These are phyloP conservation scores for Distichodus sexfasciatus DNA, from an alignment of 2,797 vertebrate species.

Conservation along the genomic window DNA sequence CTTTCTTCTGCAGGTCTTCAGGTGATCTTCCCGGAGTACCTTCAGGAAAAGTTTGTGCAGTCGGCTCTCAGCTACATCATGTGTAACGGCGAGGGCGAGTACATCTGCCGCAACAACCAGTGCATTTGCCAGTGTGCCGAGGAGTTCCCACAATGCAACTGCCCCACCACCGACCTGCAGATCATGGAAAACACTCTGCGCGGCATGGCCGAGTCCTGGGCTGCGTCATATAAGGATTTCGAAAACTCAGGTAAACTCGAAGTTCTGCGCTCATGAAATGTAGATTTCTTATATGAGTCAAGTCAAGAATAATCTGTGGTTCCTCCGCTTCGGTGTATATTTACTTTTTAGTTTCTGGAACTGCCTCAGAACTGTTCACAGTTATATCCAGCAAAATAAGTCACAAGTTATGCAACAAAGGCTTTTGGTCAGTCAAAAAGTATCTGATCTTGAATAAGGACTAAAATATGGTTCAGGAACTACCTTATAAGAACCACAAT, in stretches of 20 bases:
- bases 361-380: no score
- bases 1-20: slow-evolving; percentile 87
- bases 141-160: slow-evolving; percentile 98
- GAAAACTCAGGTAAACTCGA: slow-evolving; percentile 89
- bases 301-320: no score
- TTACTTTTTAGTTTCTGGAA: no score
- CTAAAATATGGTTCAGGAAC: no score
- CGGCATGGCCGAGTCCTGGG: slow-evolving; percentile 94
- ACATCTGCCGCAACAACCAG: slow-evolving; percentile 90
- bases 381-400: no score
- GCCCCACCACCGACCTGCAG: slow-evolving; percentile 97
- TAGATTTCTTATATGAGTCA: neutral
- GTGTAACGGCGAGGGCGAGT: slow-evolving; percentile 98
- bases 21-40: slow-evolving; percentile 96
- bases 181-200: slow-evolving; percentile 94
- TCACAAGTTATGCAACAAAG: no score
- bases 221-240: slow-evolving; percentile 94
- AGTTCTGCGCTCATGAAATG: neutral
- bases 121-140: slow-evolving; percentile 92
- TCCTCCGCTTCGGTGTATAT: no score
- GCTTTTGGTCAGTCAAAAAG: no score
- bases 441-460: no score
- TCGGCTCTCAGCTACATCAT: slow-evolving; percentile 99
- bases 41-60: slow-evolving; percentile 98
- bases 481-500: no score